phyloP scores from a whole-genome alignment of 2,113 vertebrate genomes.

The Sialia sialis region DNA sequence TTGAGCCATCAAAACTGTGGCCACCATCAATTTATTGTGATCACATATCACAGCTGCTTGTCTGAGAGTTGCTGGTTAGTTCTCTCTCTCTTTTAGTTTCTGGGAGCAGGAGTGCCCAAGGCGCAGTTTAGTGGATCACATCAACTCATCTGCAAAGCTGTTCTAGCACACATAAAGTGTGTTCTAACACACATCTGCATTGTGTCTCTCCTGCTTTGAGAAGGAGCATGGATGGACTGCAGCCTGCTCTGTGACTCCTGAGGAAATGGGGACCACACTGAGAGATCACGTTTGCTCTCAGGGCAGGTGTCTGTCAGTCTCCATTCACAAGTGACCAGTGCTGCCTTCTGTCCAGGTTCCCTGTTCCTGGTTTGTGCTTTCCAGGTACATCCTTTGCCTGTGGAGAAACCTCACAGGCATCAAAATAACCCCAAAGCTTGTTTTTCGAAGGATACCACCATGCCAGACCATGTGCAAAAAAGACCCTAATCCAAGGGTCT shows the following conservation, averaged over 20 bases:
- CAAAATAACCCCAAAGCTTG: neutral
- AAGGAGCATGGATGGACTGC: neutral
- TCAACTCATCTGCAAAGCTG: neutral
- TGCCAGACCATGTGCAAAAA: neutral
- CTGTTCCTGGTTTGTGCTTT: neutral
- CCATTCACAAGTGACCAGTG: neutral
- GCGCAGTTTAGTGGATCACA: neutral
- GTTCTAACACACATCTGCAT: rapidly evolving
- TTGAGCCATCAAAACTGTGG: neutral
- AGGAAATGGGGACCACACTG: neutral
- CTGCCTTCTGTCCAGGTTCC: neutral
- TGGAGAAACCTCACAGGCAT: neutral
- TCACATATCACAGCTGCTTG: neutral
- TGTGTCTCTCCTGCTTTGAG: neutral
- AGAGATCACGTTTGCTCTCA: neutral
- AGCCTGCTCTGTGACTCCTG: neutral
- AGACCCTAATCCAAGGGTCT: neutral
- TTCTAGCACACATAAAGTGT: too few species aligned
- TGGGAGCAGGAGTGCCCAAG: neutral
- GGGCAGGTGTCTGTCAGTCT: neutral
- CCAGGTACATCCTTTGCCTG: neutral
- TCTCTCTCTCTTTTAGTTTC: neutral
- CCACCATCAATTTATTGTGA: neutral
- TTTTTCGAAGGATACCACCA: neutral
- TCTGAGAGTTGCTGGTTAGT: neutral